Evolutionary conservation across 2,888 invertebrate species (phyloP), one percentile per base, ranked within the genome.

Genomic region (Zygaena filipendulae): DNA sequence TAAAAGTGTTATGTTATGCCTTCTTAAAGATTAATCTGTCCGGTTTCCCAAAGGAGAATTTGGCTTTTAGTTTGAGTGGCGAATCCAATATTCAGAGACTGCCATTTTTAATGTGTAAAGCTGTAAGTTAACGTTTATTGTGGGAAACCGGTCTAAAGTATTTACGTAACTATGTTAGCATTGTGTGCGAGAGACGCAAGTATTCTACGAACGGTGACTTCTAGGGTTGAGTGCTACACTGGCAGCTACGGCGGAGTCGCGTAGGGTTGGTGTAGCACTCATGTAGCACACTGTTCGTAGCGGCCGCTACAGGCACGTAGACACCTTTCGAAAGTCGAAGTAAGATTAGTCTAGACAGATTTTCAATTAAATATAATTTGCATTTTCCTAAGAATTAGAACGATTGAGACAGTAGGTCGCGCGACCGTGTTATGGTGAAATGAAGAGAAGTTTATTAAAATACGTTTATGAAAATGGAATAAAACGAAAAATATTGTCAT

Each of bases 401-500:
- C 62, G 75, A 75, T 74, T 70, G 75, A 70, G 72, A 67, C 72
- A 72, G 75, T 74, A 74, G 75, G 77, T 77, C 72, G 56, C 68
- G 68, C 62, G 75, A 74, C 75, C 74, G 70, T 75, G 77, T 77
- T 75, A 75, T 71, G 70, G 60, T 64, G 70, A 72, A 71, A 62
- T 74, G 74, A 71, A 74, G 60, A 75, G 68, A 77, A 69, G 71
- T 77, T 77, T 77, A 77, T 75, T 68, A 74, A 72, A 77, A 72
- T 74, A 67, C 71, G 68, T 77, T 72, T 72, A 72, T 71, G 72
- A 77, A 77, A 77, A 75, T 70, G 69, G 59, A 71, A 74, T 71
- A 74, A 74, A 75, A 71, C 64, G 69, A 79, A 71, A 74, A 72
- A 72, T 74, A 77, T 70, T 75, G 75, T 74, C 74, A 71, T 66